Conservation (phyloP, 2,888 invertebrate genomes). For the Thereva unica region DNA sequence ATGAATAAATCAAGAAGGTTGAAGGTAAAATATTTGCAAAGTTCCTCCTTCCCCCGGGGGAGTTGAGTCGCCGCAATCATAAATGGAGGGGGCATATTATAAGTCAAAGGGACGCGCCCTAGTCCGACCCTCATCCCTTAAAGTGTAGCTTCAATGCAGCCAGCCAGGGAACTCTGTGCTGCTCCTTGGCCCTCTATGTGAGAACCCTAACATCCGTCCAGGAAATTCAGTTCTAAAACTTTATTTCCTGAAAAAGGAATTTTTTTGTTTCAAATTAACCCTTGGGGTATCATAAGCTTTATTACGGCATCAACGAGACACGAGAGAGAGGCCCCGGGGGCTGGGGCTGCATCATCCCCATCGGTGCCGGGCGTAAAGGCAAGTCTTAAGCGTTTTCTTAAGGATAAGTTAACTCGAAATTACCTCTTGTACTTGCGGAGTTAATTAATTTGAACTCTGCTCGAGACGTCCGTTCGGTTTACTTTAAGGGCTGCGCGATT, state of each 20-base stretch:
- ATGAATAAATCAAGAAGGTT: conserved; percentile 15
- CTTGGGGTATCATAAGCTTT: conserved; percentile 39
- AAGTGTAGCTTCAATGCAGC: too few relatives aligned
- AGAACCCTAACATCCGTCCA: not conserved
- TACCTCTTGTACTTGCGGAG: conserved; percentile 37
- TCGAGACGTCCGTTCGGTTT: conserved; percentile 35
- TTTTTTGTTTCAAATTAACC: conserved; percentile 40
- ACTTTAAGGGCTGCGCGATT: conserved; percentile 15
- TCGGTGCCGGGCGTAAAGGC: too few relatives aligned
- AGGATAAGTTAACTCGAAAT: conserved; percentile 38
- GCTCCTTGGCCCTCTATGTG: not conserved
- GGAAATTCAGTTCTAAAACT: conserved; percentile 7
- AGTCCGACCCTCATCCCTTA: conserved; percentile 1
- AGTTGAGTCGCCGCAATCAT: too few relatives aligned
- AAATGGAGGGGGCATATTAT: too few relatives aligned
- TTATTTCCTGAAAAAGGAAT: conserved; percentile 11
- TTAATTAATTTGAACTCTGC: conserved; percentile 40
- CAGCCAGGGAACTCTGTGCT: too few relatives aligned
- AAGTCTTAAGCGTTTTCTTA: not conserved
- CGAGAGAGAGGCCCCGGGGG: conserved; percentile 7
- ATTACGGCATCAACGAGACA: conserved; percentile 29
- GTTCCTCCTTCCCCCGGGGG: not conserved
- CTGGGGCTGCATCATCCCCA: not conserved
- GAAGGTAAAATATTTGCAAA: conserved; percentile 17
- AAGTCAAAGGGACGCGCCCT: not conserved